These are phyloP conservation scores for Stenodema calcarata DNA, from an alignment of 2,888 invertebrate species.

Conservation along the genomic window DNA sequence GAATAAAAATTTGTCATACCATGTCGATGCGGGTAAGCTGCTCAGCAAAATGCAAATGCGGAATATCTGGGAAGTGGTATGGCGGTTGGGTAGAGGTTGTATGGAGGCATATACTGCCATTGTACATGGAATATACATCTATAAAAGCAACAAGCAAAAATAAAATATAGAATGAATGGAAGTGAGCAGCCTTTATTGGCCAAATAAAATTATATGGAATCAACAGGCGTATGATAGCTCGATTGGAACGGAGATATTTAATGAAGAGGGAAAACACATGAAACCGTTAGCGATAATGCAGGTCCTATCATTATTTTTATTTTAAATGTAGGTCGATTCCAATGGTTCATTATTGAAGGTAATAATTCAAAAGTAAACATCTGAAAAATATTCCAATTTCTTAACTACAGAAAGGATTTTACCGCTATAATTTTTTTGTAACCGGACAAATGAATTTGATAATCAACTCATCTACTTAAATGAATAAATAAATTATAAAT, in stretches of 20 bases:
- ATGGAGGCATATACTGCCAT: constrained; percentile 59
- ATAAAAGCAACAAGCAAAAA: constrained; percentile 42
- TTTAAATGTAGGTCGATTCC: too few species aligned
- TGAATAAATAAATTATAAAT: too few species aligned
- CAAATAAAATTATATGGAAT: background rate
- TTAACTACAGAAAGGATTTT: too few species aligned
- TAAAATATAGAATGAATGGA: background rate
- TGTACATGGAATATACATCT: constrained; percentile 62
- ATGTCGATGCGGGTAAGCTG: constrained; percentile 97
- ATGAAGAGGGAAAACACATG: too few species aligned
- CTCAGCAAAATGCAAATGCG: constrained; percentile 92
- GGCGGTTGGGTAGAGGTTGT: constrained; percentile 64
- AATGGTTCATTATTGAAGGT: too few species aligned
- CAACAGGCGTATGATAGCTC: background rate
- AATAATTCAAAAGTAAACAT: too few species aligned
- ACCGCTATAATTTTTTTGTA: too few species aligned
- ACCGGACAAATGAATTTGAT: too few species aligned
- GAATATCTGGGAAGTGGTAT: constrained; percentile 81
- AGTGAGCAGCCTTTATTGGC: background rate
- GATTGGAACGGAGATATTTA: background rate
- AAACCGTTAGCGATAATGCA: too few species aligned
- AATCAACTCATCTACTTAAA: too few species aligned
- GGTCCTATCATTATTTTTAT: too few species aligned
- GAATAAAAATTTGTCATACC: constrained; percentile 63
- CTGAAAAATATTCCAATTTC: too few species aligned